Evolutionary conservation across 2,888 invertebrate genomes (phyloP).

Genomic region (Suillia variegata): DNA sequence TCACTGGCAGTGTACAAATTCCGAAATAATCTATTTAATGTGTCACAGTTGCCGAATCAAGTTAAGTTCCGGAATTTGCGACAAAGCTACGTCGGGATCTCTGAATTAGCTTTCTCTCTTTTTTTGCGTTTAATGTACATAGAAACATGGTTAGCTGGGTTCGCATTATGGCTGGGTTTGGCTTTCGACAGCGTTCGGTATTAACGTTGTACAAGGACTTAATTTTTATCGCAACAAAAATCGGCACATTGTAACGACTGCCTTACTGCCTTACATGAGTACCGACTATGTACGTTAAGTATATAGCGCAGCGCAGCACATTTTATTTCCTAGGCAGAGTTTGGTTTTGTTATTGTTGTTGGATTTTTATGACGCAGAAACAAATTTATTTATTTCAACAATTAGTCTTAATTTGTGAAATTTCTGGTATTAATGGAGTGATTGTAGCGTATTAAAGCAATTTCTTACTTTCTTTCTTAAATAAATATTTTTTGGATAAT

Average conservation of each 20-base stretch:
- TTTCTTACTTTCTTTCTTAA: no score
- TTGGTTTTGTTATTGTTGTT: conserved; percentile 6
- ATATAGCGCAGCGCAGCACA: neutral
- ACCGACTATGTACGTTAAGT: neutral
- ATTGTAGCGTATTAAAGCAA: no score
- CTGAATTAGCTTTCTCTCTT: neutral
- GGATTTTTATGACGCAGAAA: conserved; percentile 33
- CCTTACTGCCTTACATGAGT: conserved; percentile 27
- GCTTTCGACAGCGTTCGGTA: neutral
- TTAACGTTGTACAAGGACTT: conserved; percentile 19
- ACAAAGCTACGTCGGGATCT: neutral
- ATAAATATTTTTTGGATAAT: no score
- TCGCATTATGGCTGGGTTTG: neutral
- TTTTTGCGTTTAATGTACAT: no score
- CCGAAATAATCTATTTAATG: conserved; percentile 4
- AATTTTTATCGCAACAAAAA: conserved; percentile 31
- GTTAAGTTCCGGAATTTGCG: neutral
- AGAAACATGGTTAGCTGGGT: neutral
- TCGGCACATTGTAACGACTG: conserved; percentile 23
- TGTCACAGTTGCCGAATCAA: neutral
- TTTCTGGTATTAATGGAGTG: neutral
- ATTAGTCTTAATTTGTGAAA: conserved; percentile 43
- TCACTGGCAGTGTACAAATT: neutral
- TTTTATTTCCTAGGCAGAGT: conserved; percentile 16
- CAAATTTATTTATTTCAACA: conserved; percentile 44